A percentile compares a stretch with the other conserved stretches of the same genome.
phyloP scores from a whole-genome alignment of 1,140 invertebrate genomes.

The Ips nitidus region DNA sequence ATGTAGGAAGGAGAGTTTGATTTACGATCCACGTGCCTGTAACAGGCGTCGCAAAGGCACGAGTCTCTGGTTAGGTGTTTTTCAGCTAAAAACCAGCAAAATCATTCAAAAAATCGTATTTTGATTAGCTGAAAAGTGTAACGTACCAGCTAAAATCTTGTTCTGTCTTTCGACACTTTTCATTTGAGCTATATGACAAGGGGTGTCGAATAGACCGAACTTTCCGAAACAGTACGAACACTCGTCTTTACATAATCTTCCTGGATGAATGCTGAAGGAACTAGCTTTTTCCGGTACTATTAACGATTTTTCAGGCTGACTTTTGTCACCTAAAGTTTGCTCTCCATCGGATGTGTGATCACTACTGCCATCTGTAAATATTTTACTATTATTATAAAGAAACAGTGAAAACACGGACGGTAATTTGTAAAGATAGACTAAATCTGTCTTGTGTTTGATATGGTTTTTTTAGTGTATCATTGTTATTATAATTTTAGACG shows the following conservation, averaged over 20 bases:
- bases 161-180: slow-evolving; percentile 76
- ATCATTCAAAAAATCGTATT: not conserved
- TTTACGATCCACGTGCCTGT: slow-evolving; percentile 77
- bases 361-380: slow-evolving; percentile 49
- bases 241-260: slow-evolving; percentile 74
- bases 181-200: slow-evolving; percentile 81
- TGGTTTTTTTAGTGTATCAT: no score
- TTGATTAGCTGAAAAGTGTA: not conserved
- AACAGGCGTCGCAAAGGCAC: slow-evolving; percentile 82
- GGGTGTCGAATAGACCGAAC: slow-evolving; percentile 80
- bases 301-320: slow-evolving; percentile 60
- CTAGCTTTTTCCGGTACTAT: slow-evolving; percentile 84
- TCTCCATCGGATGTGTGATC: slow-evolving; percentile 53
- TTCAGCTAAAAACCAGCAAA: slow-evolving; percentile 58
- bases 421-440: no score
- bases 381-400: not conserved
- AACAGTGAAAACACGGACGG: not conserved
- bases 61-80: slow-evolving; percentile 77
- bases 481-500: no score
- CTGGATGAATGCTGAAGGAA: slow-evolving; percentile 82
- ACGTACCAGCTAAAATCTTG: slow-evolving; percentile 70
- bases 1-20: slow-evolving; percentile 66
- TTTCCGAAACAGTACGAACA: slow-evolving; percentile 84
- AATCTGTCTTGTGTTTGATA: no score
- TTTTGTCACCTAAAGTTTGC: slow-evolving; percentile 56